A percentile compares a stretch with the other conserved stretches of the same genome.
Conservation (phyloP, 2,888 invertebrate species). For the Cephalotes varians region DNA sequence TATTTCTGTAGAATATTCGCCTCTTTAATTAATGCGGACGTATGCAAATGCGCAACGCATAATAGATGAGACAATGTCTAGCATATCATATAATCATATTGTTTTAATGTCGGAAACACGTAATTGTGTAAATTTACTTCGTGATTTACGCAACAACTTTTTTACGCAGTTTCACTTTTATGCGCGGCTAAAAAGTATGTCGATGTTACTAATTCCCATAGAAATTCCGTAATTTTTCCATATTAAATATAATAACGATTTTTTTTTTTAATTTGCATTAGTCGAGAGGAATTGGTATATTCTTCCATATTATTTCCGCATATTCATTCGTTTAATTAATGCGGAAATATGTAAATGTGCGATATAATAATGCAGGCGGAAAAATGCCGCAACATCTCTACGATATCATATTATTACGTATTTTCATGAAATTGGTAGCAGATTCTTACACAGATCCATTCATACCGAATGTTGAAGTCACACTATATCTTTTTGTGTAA, state of each 20-base stretch:
- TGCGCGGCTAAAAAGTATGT: background rate
- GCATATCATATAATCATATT: slow-evolving; percentile 24
- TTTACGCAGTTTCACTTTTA: background rate
- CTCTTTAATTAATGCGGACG: slow-evolving; percentile 39
- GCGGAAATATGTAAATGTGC: background rate
- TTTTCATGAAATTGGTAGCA: background rate
- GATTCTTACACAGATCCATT: background rate
- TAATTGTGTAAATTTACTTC: slow-evolving; percentile 17
- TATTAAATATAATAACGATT: background rate
- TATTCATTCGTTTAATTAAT: background rate
- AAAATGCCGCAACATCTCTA: background rate
- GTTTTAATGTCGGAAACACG: slow-evolving; percentile 18
- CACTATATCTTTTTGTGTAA: background rate
- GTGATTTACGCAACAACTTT: background rate
- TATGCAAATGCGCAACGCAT: slow-evolving; percentile 35
- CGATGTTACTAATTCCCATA: background rate
- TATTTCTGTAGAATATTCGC: slow-evolving; percentile 30
- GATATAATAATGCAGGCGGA: background rate
- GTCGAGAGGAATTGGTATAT: background rate
- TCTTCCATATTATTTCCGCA: background rate
- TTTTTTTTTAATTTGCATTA: background rate
- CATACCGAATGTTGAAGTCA: background rate
- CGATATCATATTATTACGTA: background rate
- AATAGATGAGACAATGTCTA: background rate
- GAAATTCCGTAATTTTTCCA: background rate